A percentile compares a stretch with the other conserved stretches of the same genome.
phyloP scores from a whole-genome alignment of 1,140 invertebrate genomes.

The Riptortus pedestris region DNA sequence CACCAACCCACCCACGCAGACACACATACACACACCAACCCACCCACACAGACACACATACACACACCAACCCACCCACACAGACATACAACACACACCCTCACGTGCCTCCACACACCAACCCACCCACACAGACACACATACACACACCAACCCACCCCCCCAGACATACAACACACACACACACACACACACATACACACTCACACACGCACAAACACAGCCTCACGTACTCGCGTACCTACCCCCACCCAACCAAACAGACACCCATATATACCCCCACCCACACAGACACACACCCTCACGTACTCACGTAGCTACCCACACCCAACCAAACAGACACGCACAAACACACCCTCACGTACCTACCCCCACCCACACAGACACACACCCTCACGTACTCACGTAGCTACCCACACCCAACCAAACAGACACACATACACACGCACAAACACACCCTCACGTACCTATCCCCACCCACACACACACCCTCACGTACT shows the following conservation, averaged over 20 bases:
- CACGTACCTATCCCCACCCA: neutral
- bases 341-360: neutral
- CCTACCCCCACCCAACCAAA: neutral
- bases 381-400: neutral
- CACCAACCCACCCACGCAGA: neutral
- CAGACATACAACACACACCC: neutral
- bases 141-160: neutral
- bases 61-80: neutral
- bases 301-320: neutral
- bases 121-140: neutral
- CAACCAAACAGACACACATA: neutral
- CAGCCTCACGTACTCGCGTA: neutral
- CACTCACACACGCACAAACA: neutral
- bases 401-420: neutral
- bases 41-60: neutral
- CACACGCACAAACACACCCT: neutral
- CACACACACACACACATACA: neutral
- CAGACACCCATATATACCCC: neutral
- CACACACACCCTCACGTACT: neutral
- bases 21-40: neutral
- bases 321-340: neutral
- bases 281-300: neutral
- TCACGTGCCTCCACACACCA: neutral
- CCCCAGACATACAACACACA: too few relatives aligned
- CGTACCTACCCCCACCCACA: neutral